A percentile compares a stretch with the other conserved stretches of the same genome.
Conservation (phyloP, 2,113 vertebrate species). For the Oncorhynchus nerka region DNA sequence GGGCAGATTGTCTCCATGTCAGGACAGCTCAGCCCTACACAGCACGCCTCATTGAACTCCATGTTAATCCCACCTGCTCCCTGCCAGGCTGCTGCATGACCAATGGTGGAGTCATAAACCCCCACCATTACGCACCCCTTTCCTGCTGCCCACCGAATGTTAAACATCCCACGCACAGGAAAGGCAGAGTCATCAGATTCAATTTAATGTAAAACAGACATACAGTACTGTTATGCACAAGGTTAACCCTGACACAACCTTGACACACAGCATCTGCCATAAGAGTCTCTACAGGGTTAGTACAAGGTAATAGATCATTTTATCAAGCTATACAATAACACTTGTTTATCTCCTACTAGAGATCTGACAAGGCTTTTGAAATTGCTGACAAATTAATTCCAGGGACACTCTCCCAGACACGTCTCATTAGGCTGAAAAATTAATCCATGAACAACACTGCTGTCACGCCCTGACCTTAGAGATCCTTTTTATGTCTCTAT, state of each 20-base stretch:
- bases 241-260: too few species aligned
- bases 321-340: too few species aligned
- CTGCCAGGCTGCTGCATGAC: constrained; percentile 2
- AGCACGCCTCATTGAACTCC: not conserved
- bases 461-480: too few species aligned
- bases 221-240: too few species aligned
- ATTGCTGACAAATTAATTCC: not conserved
- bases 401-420: not conserved
- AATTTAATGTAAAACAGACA: not conserved
- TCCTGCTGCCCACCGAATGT: not conserved
- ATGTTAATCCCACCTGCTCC: not conserved
- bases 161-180: too few species aligned
- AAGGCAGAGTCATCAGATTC: not conserved
- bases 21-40: not conserved
- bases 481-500: too few species aligned
- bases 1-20: constrained; percentile 16
- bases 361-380: too few species aligned
- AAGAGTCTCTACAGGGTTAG: too few species aligned
- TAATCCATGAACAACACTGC: not conserved
- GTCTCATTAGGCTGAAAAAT: not conserved
- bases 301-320: too few species aligned
- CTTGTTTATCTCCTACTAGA: too few species aligned
- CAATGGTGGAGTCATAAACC: not conserved
- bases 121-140: not conserved
- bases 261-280: too few species aligned